Base-by-base conservation (phyloP, 2,888 invertebrate species). In the Ophion ellenae region DNA sequence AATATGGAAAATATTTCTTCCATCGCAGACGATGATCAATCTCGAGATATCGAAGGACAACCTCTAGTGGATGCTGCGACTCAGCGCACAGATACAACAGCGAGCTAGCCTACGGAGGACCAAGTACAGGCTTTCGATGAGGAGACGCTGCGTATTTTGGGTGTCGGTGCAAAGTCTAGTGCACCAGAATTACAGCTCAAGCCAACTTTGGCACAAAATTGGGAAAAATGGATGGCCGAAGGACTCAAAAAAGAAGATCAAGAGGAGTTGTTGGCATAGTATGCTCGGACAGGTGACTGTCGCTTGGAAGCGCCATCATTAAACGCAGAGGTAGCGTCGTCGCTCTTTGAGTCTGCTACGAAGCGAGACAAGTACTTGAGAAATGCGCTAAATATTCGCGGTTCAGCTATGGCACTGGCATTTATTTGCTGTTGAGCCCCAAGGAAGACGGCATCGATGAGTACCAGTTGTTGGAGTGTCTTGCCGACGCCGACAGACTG, bases 181-280 rank as follows among this genome's bases (percentile, higher is more conserved):
- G 71, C 32, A 11, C 80, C 85, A 32, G 74, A 59, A 17, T 28
- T 87, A 24, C 47, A 88, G 17, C 36, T 87, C 2, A 77, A 88
- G 24, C 14, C 84, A 78, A 64, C 69, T 4, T 59, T 87, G 32
- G 84, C 81, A 47, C n/a, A 66, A 4, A 85, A 83, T 59, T 88
- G 83, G 82, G 63, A 84, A 45, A 71, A 79, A 40, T 87, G 85
- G 86, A 75, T 87, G 9, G 36, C 81, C 24, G 76, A 79, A 10
- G 87, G 79, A 17, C n/a, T 88, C n/a, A 70, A 81, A 40, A 86
- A 86, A 78, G 84, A 88, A 1, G 75, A 83, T 10, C 85, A 84
- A 61, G 75, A 59, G 2, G 80, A 77, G 10, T 53, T 87, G 45
- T 45, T 86, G 45, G 71, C 69, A 2, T 71, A 81, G 17, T 83